Conservation (phyloP, 2,888 invertebrate species). For the Apocheima hispidaria region DNA sequence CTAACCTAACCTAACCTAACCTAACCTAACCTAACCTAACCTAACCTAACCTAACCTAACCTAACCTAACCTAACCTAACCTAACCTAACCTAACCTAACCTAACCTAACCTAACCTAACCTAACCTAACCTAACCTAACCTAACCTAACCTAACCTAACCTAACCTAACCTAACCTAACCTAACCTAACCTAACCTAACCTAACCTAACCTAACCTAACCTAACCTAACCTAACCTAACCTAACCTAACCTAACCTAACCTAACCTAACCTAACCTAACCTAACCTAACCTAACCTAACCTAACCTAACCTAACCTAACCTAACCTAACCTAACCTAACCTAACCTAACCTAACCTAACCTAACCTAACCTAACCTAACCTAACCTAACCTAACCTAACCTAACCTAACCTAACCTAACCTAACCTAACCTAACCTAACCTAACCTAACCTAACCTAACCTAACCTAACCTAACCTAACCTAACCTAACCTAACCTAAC, state of each 20-base stretch:
- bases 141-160: constrained; percentile 32
- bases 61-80: constrained; percentile 35
- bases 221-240: too few species aligned
- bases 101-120: constrained; percentile 30
- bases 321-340: too few species aligned
- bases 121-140: constrained; percentile 33
- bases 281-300: too few species aligned
- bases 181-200: too few species aligned
- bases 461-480: too few species aligned
- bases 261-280: too few species aligned
- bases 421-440: constrained; percentile 14
- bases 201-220: too few species aligned
- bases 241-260: too few species aligned
- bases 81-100: constrained; percentile 35
- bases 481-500: too few species aligned
- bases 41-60: constrained; percentile 34
- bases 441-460: too few species aligned
- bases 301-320: too few species aligned
- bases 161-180: constrained; percentile 7
- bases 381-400: constrained; percentile 29
- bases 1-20: constrained; percentile 29
- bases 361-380: constrained; percentile 27
- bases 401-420: constrained; percentile 34
- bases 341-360: too few species aligned
- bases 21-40: constrained; percentile 28